Base-by-base conservation (phyloP, 1,140 invertebrate genomes). In the Drosophila lacteicornis region DNA sequence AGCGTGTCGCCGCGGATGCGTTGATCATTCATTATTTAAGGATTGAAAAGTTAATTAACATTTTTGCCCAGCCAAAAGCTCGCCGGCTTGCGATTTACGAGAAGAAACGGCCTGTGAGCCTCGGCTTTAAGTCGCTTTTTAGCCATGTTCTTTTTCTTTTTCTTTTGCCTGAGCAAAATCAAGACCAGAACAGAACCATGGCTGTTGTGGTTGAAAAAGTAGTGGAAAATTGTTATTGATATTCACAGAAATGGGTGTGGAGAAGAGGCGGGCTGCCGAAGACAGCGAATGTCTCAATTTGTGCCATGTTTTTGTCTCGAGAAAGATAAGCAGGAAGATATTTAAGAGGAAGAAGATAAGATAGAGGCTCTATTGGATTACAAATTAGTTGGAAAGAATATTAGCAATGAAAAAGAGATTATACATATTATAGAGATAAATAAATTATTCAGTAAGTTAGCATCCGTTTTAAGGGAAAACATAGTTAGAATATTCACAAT, bases 41-140 rank as follows among this genome's bases (percentile, higher is more conserved):
- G 91, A 92, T 92, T 92, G 91, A 92, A 92, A 92, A 92, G 91
- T 92, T 92, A 92, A 92, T 92, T 92, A 92, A 92, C 91, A 92
- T 92, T 92, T 92, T 92, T 88, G 83, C 87, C 66, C 69, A 82
- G 85, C 85, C 85, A 81, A 74, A 79, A 62, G 63, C 46, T 57
- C 43, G 51, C 47, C 57, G 42, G 40, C 58, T 47, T 8, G 67
- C 83, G 83, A 87, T 88, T 87, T 87, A 87, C 84, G 83, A 70
- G 80, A 75, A 75, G 68, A 66, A 75, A 68, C 80, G 83, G 84
- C 11, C 49, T 71, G 60, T 50, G 63, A 76, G 51, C 58, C 47
- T 8, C n/a, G 62, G 58, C 58, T 58, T 45, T 51, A 67, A 73
- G 59, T 70, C 58, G 58, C 75, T 57, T 73, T 82, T 78, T 74